These are phyloP conservation scores for Venturia canescens DNA, from an alignment of 1,140 invertebrate species.

Conservation along the genomic window DNA sequence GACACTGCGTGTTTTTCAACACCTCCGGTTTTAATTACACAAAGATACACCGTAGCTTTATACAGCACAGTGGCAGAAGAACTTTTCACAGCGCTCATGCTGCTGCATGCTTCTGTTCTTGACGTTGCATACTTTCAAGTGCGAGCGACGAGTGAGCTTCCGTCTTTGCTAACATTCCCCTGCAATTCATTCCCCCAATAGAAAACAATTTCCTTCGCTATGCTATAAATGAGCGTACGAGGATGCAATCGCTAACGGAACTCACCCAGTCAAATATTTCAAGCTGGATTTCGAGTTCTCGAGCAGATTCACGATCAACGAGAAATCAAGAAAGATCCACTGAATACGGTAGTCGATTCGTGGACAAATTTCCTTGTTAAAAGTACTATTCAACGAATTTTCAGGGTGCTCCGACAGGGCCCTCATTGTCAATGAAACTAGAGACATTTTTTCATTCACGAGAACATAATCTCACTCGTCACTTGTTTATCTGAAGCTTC, in stretches of 20 bases:
- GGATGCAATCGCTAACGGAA: constrained; percentile 55
- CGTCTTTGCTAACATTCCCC: neutral
- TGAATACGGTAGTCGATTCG: too few species aligned
- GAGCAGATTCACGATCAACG: too few species aligned
- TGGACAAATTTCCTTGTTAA: too few species aligned
- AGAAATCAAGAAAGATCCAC: too few species aligned
- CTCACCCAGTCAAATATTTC: neutral
- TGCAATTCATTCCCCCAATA: neutral
- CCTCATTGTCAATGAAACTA: too few species aligned
- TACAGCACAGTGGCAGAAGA: constrained; percentile 38
- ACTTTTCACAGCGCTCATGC: constrained; percentile 3
- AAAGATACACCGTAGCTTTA: constrained; percentile 39
- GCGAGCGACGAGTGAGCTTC: neutral
- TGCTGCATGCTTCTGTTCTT: constrained; percentile 49
- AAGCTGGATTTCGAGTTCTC: neutral
- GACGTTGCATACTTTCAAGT: constrained; percentile 46
- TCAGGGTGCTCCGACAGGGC: too few species aligned
- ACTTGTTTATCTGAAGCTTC: too few species aligned
- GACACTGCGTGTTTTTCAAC: constrained; percentile 58
- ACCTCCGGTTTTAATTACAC: constrained; percentile 66
- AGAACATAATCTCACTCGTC: too few species aligned
- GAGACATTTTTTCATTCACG: too few species aligned
- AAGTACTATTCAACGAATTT: too few species aligned
- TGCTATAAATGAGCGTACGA: constrained; percentile 14
- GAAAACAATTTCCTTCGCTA: constrained; percentile 39